These are phyloP conservation scores for Sandelia bainsii DNA, from an alignment of 2,797 vertebrate genomes.

Conservation along the genomic window DNA sequence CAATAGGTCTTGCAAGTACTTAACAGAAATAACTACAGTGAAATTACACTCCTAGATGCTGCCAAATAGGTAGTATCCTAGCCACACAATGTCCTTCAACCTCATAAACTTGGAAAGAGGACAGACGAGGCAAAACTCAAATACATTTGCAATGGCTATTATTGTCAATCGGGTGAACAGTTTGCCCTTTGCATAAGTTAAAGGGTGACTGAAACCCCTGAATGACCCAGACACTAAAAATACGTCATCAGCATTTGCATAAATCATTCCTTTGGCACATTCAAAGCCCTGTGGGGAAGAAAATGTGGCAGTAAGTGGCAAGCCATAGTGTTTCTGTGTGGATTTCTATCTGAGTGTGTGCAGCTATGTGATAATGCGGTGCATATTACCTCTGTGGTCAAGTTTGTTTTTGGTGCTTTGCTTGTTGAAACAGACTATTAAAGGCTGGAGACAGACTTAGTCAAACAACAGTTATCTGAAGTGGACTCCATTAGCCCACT, in stretches of 20 bases:
- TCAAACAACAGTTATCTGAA: slow-evolving; percentile 79
- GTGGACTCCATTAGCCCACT: slow-evolving; percentile 77
- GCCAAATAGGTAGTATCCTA: too few relatives aligned
- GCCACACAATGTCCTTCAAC: too few relatives aligned
- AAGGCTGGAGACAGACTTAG: slow-evolving; percentile 70
- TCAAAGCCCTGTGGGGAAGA: background rate
- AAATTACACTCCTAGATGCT: background rate
- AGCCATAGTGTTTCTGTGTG: background rate
- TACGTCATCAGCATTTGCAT: background rate
- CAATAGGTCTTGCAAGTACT: too few relatives aligned
- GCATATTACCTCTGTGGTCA: slow-evolving; percentile 10
- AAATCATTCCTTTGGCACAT: slow-evolving; percentile 14
- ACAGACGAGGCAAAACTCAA: too few relatives aligned
- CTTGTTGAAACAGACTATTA: slow-evolving; percentile 77
- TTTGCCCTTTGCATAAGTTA: background rate
- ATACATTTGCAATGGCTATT: too few relatives aligned
- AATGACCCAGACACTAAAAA: slow-evolving; percentile 29
- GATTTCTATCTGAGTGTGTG: slow-evolving; percentile 9
- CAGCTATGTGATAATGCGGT: slow-evolving; percentile 10
- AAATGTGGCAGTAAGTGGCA: background rate
- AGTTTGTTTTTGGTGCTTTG: slow-evolving; percentile 63
- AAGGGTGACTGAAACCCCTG: background rate
- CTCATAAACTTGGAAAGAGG: background rate
- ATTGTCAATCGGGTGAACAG: background rate
- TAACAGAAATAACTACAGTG: background rate